These are phyloP conservation scores for Synanthedon andrenaeformis DNA, from an alignment of 2,888 invertebrate species.

Conservation along the genomic window DNA sequence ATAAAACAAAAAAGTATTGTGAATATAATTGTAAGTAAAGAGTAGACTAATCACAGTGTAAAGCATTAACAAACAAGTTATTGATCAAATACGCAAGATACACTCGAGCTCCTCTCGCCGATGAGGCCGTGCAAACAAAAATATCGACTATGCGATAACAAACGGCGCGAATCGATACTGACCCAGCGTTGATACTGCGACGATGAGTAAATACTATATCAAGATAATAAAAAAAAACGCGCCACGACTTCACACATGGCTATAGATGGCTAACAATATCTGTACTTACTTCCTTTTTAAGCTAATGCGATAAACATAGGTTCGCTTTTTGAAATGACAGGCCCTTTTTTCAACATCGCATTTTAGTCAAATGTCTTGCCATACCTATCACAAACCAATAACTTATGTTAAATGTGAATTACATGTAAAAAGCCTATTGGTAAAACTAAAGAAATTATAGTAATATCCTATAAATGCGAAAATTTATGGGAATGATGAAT, in stretches of 20 bases:
- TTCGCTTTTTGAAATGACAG: too few relatives aligned
- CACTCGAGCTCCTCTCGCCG: slow-evolving; percentile 51
- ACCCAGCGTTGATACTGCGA: slow-evolving; percentile 35
- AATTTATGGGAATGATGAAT: too few relatives aligned
- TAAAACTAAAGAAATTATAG: too few relatives aligned
- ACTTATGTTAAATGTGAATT: too few relatives aligned
- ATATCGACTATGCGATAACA: slow-evolving; percentile 63
- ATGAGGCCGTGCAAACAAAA: slow-evolving; percentile 57
- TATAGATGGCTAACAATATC: too few relatives aligned
- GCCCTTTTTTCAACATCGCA: too few relatives aligned
- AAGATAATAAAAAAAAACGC: slow-evolving; percentile 41
- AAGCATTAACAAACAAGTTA: slow-evolving; percentile 61
- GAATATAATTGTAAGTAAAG: slow-evolving; percentile 30
- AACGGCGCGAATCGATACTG: slow-evolving; percentile 49
- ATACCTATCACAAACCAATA: too few relatives aligned
- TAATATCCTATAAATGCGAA: too few relatives aligned
- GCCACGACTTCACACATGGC: slow-evolving; percentile 10
- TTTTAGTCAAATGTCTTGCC: too few relatives aligned
- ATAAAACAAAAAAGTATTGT: slow-evolving; percentile 40
- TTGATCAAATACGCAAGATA: slow-evolving; percentile 64
- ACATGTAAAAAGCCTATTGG: too few relatives aligned
- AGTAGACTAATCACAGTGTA: slow-evolving; percentile 51
- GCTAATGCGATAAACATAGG: too few relatives aligned
- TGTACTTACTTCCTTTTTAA: not conserved
- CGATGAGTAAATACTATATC: slow-evolving; percentile 38